These are phyloP conservation scores for Dynastes hyllus DNA, from an alignment of 2,888 invertebrate species.

Conservation along the genomic window DNA sequence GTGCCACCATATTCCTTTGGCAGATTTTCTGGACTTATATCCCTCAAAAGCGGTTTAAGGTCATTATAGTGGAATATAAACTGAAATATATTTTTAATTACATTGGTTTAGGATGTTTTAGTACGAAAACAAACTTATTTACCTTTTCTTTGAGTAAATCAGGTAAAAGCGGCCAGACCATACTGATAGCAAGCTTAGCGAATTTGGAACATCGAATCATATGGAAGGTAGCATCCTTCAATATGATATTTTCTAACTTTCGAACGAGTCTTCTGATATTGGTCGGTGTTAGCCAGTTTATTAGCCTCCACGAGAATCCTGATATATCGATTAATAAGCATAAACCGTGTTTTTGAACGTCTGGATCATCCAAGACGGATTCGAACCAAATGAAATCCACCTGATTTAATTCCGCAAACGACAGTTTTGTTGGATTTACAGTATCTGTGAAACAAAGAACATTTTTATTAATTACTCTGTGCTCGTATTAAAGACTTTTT, in stretches of 20 bases:
- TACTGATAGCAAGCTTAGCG: conserved; percentile 62
- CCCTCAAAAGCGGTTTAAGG: conserved; percentile 72
- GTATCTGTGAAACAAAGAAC: conserved; percentile 57
- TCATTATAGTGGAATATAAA: conserved; percentile 74
- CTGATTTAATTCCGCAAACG: conserved; percentile 63
- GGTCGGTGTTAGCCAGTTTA: conserved; percentile 66
- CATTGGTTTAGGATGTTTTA: background rate
- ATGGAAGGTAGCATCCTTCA: conserved; percentile 65
- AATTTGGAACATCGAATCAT: conserved; percentile 65
- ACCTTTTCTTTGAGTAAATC: conserved; percentile 61
- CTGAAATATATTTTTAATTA: conserved; percentile 59
- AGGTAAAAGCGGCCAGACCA: conserved; percentile 67
- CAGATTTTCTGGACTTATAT: conserved; percentile 71
- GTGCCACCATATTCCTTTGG: conserved; percentile 78
- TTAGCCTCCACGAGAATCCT: conserved; percentile 61
- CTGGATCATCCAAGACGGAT: conserved; percentile 64
- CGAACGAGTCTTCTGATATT: conserved; percentile 61
- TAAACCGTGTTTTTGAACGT: conserved; percentile 66
- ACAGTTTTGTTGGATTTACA: conserved; percentile 61
- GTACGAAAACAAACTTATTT: background rate
- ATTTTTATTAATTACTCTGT: background rate
- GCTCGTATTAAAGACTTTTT: too few species aligned
- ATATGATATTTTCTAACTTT: conserved; percentile 62
- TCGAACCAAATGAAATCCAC: conserved; percentile 69
- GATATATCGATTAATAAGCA: conserved; percentile 67